phyloP scores from a whole-genome alignment of 2,888 invertebrate species.

The Xestia sexstrigata region DNA sequence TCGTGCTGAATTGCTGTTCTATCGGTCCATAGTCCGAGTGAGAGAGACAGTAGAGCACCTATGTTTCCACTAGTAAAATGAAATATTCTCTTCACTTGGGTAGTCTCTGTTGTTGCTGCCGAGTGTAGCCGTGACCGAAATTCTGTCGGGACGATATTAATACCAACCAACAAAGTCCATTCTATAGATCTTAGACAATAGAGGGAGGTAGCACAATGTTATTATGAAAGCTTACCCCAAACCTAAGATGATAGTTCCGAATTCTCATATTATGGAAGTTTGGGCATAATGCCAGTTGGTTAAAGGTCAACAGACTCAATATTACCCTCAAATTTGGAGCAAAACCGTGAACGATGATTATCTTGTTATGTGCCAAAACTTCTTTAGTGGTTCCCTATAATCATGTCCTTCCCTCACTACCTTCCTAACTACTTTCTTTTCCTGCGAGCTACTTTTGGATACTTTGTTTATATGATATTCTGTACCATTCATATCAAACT shows the following conservation, averaged over 20 bases:
- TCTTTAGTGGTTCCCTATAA: neutral
- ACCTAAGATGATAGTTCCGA: slow-evolving; percentile 22
- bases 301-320: slow-evolving; percentile 31
- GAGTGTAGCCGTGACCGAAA: neutral
- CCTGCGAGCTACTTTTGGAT: neutral
- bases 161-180: neutral
- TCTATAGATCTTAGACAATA: slow-evolving; percentile 9
- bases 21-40: neutral
- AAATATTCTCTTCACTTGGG: neutral
- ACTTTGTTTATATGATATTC: neutral
- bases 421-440: neutral
- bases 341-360: slow-evolving; percentile 15
- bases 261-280: slow-evolving; percentile 30
- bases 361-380: slow-evolving; percentile 15
- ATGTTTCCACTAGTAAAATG: neutral
- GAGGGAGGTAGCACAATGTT: neutral
- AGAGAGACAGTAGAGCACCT: neutral
- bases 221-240: slow-evolving; percentile 11
- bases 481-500: neutral
- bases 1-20: neutral
- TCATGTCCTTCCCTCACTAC: neutral
- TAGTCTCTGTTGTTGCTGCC: neutral
- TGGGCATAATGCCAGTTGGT: slow-evolving; percentile 25
- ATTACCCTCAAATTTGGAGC: slow-evolving; percentile 26
- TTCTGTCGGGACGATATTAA: neutral